Conservation (phyloP, 2,888 invertebrate species). For the Temnothorax unifasciatus region DNA sequence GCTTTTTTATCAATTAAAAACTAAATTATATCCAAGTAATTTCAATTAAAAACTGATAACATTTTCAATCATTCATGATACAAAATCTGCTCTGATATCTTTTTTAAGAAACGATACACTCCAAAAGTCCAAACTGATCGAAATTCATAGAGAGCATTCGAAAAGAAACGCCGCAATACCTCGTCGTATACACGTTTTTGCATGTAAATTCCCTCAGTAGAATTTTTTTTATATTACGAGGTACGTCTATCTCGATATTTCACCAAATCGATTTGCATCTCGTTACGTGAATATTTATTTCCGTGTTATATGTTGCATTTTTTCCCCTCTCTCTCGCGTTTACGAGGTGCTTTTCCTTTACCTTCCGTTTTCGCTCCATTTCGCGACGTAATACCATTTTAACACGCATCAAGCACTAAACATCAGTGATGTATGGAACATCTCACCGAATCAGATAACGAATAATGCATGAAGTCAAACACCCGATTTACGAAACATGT, state of each 20-base stretch:
- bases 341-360: slow-evolving; percentile 23
- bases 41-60: not conserved
- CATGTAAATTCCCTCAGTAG: not conserved
- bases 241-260: slow-evolving; percentile 35
- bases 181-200: slow-evolving; percentile 13
- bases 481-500: slow-evolving; percentile 15
- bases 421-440: slow-evolving; percentile 9
- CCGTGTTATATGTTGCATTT: slow-evolving; percentile 9
- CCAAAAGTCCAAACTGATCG: not conserved
- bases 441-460: slow-evolving; percentile 11
- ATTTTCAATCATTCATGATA: not conserved
- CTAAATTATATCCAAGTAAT: slow-evolving; percentile 8
- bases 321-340: not conserved
- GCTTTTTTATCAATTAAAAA: not conserved
- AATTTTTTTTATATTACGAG: slow-evolving; percentile 1
- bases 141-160: not conserved
- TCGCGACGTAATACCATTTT: slow-evolving; percentile 47
- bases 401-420: slow-evolving; percentile 32
- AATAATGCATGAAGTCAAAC: slow-evolving; percentile 33
- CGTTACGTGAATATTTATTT: slow-evolving; percentile 46
- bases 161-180: not conserved
- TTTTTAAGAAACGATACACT: not conserved
- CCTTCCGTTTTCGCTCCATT: slow-evolving; percentile 6
- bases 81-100: not conserved
- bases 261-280: slow-evolving; percentile 25